phyloP scores from a whole-genome alignment of 2,888 invertebrate genomes.

The Pemphredon lugubris region DNA sequence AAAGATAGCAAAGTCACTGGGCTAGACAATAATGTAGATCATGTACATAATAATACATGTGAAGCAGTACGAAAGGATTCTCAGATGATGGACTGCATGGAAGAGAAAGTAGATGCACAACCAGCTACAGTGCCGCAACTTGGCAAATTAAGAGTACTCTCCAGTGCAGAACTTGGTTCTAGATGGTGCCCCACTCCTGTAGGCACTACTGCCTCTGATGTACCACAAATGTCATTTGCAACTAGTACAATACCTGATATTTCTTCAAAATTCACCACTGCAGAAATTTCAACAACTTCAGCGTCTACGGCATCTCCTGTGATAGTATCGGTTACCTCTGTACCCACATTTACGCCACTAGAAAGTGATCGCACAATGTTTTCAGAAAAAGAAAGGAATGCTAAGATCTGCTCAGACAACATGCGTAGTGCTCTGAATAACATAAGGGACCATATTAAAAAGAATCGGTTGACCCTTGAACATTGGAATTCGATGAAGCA shows the following conservation, averaged over 20 bases:
- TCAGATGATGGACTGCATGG: background rate
- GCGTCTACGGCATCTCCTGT: too few relatives aligned
- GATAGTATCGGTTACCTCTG: too few relatives aligned
- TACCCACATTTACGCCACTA: too few relatives aligned
- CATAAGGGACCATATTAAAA: too few relatives aligned
- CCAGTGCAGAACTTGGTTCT: slow-evolving; percentile 60
- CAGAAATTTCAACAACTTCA: too few relatives aligned
- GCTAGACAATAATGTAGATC: background rate
- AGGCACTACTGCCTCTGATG: background rate
- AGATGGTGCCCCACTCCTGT: slow-evolving; percentile 66
- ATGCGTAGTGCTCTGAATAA: too few relatives aligned
- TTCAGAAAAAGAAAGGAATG: too few relatives aligned
- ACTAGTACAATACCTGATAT: background rate
- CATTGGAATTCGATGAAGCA: too few relatives aligned
- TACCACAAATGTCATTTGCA: background rate
- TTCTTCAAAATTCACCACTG: background rate
- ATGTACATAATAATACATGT: background rate
- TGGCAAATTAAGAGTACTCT: slow-evolving; percentile 47
- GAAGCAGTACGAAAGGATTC: too few relatives aligned
- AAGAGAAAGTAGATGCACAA: background rate
- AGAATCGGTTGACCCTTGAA: too few relatives aligned
- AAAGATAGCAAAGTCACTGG: background rate
- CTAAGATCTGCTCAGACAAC: too few relatives aligned
- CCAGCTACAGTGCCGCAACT: background rate
- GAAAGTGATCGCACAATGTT: too few relatives aligned